Percentiles rank a stretch among this genome's conserved stretches.
phyloP scores from a whole-genome alignment of 2,797 vertebrate genomes.

The Salarias fasciatus region DNA sequence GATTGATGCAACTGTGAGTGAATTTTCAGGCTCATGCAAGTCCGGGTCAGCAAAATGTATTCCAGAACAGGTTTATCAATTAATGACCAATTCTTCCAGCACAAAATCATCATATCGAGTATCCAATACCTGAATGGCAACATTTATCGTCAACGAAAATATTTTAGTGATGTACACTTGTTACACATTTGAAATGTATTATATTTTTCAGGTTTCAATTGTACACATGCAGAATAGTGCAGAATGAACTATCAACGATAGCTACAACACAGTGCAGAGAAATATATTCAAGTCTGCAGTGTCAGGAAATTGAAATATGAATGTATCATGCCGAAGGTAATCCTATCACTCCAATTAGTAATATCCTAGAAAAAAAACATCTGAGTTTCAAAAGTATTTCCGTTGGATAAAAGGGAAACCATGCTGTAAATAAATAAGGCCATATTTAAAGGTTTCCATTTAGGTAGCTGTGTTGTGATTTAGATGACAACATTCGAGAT shows the following conservation, averaged over 20 bases:
- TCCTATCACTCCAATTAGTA: slow-evolving; percentile 6
- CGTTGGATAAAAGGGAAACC: slow-evolving; percentile 14
- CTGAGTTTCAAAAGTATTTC: neutral
- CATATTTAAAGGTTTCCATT: slow-evolving; percentile 26
- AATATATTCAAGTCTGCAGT: neutral
- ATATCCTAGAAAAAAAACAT: slow-evolving; percentile 31
- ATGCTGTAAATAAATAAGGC: slow-evolving; percentile 42
- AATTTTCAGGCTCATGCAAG: slow-evolving; percentile 13
- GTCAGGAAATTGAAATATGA: neutral
- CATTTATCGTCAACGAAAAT: neutral
- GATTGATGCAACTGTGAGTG: slow-evolving; percentile 28
- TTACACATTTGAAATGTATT: too few species aligned
- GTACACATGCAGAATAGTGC: too few species aligned
- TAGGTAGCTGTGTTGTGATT: slow-evolving; percentile 54
- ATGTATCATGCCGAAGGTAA: neutral
- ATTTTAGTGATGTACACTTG: too few species aligned
- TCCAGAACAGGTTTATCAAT: slow-evolving; percentile 8
- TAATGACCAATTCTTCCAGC: neutral
- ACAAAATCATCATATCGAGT: neutral
- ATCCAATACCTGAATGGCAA: too few species aligned
- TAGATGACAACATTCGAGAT: slow-evolving; percentile 43
- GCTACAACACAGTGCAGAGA: neutral
- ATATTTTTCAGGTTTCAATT: too few species aligned
- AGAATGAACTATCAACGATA: neutral
- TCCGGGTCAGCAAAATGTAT: slow-evolving; percentile 4